Base-by-base conservation (phyloP, 1,140 invertebrate species). In the Luehdorfia chinensis region DNA sequence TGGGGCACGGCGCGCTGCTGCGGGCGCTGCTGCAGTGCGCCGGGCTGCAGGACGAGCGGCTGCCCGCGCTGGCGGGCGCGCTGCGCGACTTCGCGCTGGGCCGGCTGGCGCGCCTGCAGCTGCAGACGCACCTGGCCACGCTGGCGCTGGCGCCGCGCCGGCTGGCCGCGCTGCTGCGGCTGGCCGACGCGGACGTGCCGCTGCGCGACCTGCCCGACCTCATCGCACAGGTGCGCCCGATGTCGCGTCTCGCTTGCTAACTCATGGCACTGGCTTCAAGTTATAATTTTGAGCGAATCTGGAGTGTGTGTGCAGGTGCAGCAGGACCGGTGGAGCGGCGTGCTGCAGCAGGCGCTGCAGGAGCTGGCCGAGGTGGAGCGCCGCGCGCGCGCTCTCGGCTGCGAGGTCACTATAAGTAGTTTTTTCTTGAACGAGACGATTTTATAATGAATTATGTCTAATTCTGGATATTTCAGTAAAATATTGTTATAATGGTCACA, bases 1-100 rank as follows among this genome's bases (percentile, higher is more conserved):
- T 98, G 9, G 97, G 97, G 76, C 97, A 98, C 71, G 93, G 93
- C 0, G 91, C 90, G 6, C 70, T 98, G 4, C 65, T 98, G 9
- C 89, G 92, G 61, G 93, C 93, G 30, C 87, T 99, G 0, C 72
- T 94, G 44, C 92, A 95, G 57, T 95, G 92, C 75, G 94, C 94
- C 12, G 92, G 98, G 2, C 91, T 94, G 9, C 89, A 90, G 33
- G 90, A 92, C 31, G 92, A 93, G 50, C 93, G 94, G 65, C 71
- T 87, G 64, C 79, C 84, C 0, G 89, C 93, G 23, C 75, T 94
- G 1, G 87, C 88, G 1, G 90, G 92, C 53, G 87, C 89, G 34
- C 18, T 37, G 9, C 34, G 34, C 9, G 34, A 37, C 16, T 37
- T 67, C 45, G 70, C 69, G 13, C 57, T 91, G 79, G 34, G 90